Evolutionary conservation across 1,140 invertebrate genomes (phyloP), one percentile per base, ranked within the genome.

Genomic region (Andrena cerasifolii): DNA sequence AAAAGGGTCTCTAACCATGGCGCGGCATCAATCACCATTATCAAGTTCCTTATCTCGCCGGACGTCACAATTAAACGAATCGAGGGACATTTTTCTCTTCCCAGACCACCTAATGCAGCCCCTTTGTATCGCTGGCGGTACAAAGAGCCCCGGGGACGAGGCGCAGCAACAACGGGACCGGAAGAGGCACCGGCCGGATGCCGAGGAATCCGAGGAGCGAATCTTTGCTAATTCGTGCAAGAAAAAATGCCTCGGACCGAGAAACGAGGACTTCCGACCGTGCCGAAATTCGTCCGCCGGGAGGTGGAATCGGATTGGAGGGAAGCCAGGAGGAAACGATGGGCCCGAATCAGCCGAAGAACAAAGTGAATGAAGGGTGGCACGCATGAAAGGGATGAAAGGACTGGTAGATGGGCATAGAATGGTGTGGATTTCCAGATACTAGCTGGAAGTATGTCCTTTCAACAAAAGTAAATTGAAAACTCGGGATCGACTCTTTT

Each of bases 21-120:
- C 49, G 21, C 8, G 49, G 49, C 62, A 77, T 77, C 74, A 49
- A 77, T 77, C 74, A 77, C 54, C 54, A 71, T 77, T 77, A 77
- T 77, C 74, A 28, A 31, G n/a, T 70, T 59, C 65, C 53, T 71
- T 77, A 77, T 77, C 74, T 59, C 56, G 24, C 31, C 16, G 26
- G 66, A 59, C 66, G 74, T 77, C 74, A 77, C 66, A 77, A 77
- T 77, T 77, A 77, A 77, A 77, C 54, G 74, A 77, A 77, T 77
- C 53, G 66, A 61, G 40, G 54, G 63, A 67, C 73, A 75, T 75
- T 75, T 75, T 56, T 75, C 73, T 75, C 28, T n/a, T 36, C 54
- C 4, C 47, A 14, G 54, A 14, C 18, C 40, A 26, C 36, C 47
- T 43, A 65, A 65, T 40, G 49, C 26, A 24, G 53, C 28, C 63